These are phyloP conservation scores for Stomorhina lunata DNA, from an alignment of 2,888 invertebrate genomes.

Conservation along the genomic window DNA sequence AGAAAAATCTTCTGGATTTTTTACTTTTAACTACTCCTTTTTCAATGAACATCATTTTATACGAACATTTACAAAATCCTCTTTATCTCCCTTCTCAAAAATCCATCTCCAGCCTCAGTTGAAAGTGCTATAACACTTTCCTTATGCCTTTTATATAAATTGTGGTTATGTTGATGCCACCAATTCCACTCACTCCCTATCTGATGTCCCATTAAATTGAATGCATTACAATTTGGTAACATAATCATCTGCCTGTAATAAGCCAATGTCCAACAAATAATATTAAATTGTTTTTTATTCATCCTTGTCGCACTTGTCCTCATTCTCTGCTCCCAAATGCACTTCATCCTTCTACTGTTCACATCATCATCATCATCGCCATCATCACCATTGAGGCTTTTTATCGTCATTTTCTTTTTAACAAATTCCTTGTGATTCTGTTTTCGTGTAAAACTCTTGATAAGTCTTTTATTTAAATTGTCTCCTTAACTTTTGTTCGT, in stretches of 20 bases:
- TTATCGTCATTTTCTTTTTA: not conserved
- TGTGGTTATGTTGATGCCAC: not conserved
- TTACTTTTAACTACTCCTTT: not conserved
- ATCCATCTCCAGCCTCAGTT: no score
- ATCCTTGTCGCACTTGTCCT: not conserved
- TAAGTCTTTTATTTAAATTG: conserved; percentile 53
- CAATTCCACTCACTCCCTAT: conserved; percentile 21
- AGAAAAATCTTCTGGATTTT: conserved; percentile 9
- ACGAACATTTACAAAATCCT: no score
- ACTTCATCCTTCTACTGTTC: no score
- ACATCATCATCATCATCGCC: no score
- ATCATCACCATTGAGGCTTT: no score
- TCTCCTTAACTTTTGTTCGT: conserved; percentile 37
- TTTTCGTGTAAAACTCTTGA: conserved; percentile 23
- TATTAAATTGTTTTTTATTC: conserved; percentile 3
- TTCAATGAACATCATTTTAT: not conserved
- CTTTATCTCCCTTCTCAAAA: no score
- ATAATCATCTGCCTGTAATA: conserved; percentile 65
- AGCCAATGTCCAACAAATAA: conserved; percentile 61
- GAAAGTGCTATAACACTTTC: not conserved
- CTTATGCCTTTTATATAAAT: not conserved
- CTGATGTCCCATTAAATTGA: conserved; percentile 54
- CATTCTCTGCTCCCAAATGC: not conserved
- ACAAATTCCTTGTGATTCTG: not conserved
- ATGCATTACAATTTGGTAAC: conserved; percentile 60